A percentile compares a stretch with the other conserved stretches of the same genome.
Conservation (phyloP, 2,888 invertebrate genomes). For the Scelioninae gen. 1 region DNA sequence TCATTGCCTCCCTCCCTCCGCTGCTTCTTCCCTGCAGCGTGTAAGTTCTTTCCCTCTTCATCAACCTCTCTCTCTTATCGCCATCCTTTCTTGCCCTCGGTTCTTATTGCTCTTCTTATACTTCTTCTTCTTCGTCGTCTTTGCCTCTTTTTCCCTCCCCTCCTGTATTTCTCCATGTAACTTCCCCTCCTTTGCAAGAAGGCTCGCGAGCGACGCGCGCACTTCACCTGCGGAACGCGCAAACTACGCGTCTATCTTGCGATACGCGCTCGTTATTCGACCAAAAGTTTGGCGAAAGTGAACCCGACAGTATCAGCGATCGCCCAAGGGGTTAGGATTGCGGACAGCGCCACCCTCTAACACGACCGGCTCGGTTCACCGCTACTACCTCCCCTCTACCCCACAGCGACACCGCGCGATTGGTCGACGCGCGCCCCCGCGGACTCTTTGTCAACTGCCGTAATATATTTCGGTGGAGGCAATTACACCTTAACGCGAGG, state of each 20-base stretch:
- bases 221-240: conserved; percentile 79
- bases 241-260: conserved; percentile 47
- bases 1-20: too few species aligned
- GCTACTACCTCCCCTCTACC: conserved; percentile 34
- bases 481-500: conserved; percentile 30
- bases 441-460: conserved; percentile 50
- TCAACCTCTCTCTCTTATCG: too few species aligned
- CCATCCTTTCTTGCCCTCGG: too few species aligned
- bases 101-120: too few species aligned
- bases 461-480: conserved; percentile 38
- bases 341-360: too few species aligned
- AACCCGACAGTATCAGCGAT: too few species aligned
- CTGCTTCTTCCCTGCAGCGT: too few species aligned
- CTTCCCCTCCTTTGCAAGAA: conserved; percentile 44
- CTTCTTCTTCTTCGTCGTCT: conserved; percentile 8
- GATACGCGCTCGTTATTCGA: conserved; percentile 8
- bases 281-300: conserved; percentile 46
- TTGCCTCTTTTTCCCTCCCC: conserved; percentile 55
- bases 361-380: too few species aligned
- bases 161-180: too few species aligned
- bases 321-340: too few species aligned
- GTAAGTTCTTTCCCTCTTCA: too few species aligned
- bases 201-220: conserved; percentile 73
- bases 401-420: conserved; percentile 17
- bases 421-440: conserved; percentile 48